Evolutionary conservation across 53 echinoderm and acorn worm genomes (phyloP).

Genomic region (Paracentrotus lividus): DNA sequence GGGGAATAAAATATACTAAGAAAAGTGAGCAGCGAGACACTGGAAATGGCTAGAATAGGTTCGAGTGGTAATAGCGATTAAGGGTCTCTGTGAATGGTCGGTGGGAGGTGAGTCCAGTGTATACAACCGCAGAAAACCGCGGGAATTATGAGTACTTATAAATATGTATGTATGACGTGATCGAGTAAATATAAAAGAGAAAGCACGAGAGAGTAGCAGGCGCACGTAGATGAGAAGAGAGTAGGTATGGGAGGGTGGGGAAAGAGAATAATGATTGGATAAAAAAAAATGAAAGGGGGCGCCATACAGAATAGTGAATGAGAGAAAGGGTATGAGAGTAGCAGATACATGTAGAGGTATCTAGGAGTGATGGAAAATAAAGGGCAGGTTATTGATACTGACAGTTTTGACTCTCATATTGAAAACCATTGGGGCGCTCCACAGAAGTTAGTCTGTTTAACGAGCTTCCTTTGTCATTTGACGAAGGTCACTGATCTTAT

Average conservation of each 20-base stretch:
- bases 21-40: too few species aligned
- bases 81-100: too few species aligned
- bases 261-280: background rate
- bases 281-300: background rate
- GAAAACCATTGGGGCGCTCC: background rate
- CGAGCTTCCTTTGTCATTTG: background rate
- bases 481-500: background rate
- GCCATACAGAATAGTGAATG: background rate
- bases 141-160: too few species aligned
- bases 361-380: background rate
- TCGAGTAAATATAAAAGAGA: background rate
- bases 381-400: conserved; percentile 19
- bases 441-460: conserved; percentile 10
- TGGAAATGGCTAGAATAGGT: too few species aligned
- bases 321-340: background rate
- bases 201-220: background rate
- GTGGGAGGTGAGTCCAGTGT: too few species aligned
- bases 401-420: conserved; percentile 20
- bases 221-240: background rate
- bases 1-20: too few species aligned
- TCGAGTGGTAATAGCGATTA: too few species aligned
- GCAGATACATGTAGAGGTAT: background rate
- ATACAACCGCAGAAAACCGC: too few species aligned
- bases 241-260: background rate
- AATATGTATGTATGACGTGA: too few species aligned